Evolutionary conservation across 1,140 invertebrate genomes (phyloP).

Genomic region (Chironomus striatipennis): DNA sequence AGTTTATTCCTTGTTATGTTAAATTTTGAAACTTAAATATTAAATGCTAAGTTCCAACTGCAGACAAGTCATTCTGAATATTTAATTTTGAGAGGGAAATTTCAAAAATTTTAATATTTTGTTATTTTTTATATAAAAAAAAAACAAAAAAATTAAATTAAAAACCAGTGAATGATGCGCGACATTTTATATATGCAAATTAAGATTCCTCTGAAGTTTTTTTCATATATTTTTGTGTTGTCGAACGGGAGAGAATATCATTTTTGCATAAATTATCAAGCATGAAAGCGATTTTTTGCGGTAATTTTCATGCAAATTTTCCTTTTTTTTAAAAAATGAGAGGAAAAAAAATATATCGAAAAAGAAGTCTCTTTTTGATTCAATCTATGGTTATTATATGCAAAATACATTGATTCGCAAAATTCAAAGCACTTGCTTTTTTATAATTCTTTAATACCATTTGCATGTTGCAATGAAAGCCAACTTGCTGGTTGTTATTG

Average conservation of each 20-base stretch:
- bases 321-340: background rate
- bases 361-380: background rate
- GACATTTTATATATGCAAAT: slow-evolving; percentile 22
- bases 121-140: background rate
- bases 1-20: no score
- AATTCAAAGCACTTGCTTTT: slow-evolving; percentile 13
- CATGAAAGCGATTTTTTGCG: slow-evolving; percentile 21
- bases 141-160: background rate
- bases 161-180: slow-evolving; percentile 13
- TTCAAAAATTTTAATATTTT: background rate
- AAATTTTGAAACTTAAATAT: no score
- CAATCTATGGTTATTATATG: slow-evolving; percentile 21
- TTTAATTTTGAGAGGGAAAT: no score
- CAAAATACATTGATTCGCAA: slow-evolving; percentile 17
- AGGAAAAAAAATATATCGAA: background rate
- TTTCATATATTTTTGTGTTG: background rate
- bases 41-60: no score
- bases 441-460: slow-evolving; percentile 15
- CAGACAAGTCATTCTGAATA: no score
- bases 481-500: slow-evolving; percentile 11
- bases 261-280: slow-evolving; percentile 19
- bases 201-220: background rate
- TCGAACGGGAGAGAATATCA: background rate
- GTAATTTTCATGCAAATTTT: slow-evolving; percentile 23
- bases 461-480: slow-evolving; percentile 6